A percentile compares a stretch with the other conserved stretches of the same genome.
Conservation (phyloP, 1,140 invertebrate genomes). For the Papilio glaucus region DNA sequence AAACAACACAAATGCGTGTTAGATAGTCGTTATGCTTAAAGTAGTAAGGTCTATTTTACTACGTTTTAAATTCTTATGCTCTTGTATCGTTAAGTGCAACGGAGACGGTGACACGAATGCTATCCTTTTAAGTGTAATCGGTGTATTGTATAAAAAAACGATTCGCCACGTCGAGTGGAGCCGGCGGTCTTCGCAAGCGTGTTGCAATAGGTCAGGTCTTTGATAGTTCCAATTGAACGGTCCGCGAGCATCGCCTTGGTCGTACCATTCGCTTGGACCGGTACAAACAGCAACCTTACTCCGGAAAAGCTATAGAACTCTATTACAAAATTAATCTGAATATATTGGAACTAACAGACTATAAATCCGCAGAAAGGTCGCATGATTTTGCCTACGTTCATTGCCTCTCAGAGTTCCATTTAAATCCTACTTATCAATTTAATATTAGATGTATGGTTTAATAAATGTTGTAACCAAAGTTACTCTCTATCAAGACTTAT, state of each 20-base stretch:
- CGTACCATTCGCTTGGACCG: neutral
- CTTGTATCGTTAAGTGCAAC: conserved; percentile 27
- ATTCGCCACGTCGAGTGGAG: conserved; percentile 44
- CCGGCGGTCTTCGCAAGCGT: conserved; percentile 16
- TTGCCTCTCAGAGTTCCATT: neutral
- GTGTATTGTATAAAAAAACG: conserved; percentile 52
- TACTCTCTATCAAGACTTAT: too few relatives aligned
- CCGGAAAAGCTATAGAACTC: neutral
- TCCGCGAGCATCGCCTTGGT: neutral
- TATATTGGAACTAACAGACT: neutral
- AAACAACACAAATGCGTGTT: conserved; percentile 36
- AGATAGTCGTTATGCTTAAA: conserved; percentile 5
- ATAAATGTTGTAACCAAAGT: too few relatives aligned
- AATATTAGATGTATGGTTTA: neutral
- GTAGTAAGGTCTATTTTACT: conserved; percentile 7
- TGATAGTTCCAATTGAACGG: neutral
- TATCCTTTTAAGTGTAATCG: conserved; percentile 56
- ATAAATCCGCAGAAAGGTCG: neutral
- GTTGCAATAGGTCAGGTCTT: conserved; percentile 36
- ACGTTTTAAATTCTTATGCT: neutral
- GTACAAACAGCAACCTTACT: neutral
- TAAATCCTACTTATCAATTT: neutral
- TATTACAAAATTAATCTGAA: neutral
- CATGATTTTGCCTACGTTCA: neutral
- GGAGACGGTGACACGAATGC: conserved; percentile 53